Conservation (phyloP, 30 jellyfish, hydroid and myxozoan species). For the Cassiopea xamachana region DNA sequence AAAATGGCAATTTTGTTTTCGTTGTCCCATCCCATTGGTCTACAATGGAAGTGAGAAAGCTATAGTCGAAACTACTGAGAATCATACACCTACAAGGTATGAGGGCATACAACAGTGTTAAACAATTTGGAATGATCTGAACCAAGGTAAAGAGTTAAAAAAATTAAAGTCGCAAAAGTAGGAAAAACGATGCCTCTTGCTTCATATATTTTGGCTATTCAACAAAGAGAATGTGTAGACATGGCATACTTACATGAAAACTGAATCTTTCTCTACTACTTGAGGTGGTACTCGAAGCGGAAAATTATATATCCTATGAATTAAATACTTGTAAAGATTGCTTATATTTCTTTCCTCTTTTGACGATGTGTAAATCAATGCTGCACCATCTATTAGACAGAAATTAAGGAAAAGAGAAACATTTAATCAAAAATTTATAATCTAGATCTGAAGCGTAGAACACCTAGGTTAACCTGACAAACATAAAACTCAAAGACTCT, state of each 20-base stretch:
- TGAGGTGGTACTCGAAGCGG: slow-evolving; percentile 89
- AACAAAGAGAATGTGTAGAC: not conserved
- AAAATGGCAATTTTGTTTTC: slow-evolving; percentile 81
- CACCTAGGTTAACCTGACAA: too few relatives aligned
- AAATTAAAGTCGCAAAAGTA: too few relatives aligned
- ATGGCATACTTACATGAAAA: slow-evolving; percentile 79
- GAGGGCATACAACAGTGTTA: too few relatives aligned
- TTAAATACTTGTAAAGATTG: slow-evolving; percentile 77
- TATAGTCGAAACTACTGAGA: too few relatives aligned
- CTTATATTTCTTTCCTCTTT: slow-evolving; percentile 81
- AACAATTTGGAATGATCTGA: too few relatives aligned
- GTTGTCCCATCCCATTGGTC: slow-evolving; percentile 99
- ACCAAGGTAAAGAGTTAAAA: too few relatives aligned
- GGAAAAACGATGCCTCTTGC: too few relatives aligned
- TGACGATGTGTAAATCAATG: slow-evolving; percentile 88
- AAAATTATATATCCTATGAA: slow-evolving; percentile 83
- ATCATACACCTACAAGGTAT: too few relatives aligned
- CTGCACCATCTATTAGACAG: slow-evolving; percentile 86
- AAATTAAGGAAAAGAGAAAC: slow-evolving; percentile 5
- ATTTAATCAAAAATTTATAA: too few relatives aligned
- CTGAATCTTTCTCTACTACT: slow-evolving; percentile 93
- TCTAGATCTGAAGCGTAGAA: too few relatives aligned
- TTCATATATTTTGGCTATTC: too few relatives aligned
- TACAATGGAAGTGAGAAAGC: not conserved
- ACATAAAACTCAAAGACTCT: too few relatives aligned